phyloP scores from a whole-genome alignment of 2,113 vertebrate species.

The Gopherus flavomarginatus region DNA sequence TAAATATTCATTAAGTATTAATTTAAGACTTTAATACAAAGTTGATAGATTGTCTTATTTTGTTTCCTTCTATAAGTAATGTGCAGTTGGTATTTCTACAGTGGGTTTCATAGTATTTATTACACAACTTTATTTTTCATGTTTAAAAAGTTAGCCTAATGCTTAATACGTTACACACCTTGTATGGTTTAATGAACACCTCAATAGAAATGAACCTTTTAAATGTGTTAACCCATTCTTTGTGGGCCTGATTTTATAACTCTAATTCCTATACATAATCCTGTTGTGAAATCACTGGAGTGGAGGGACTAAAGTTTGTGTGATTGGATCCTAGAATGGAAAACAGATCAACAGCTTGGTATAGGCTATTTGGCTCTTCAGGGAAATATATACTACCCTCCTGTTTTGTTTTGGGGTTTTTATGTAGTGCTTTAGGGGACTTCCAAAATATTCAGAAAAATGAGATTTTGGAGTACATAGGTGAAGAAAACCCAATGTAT shows the following conservation, averaged over 20 bases:
- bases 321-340: background rate
- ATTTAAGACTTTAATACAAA: background rate
- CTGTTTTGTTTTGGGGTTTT: background rate
- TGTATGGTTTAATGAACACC: background rate
- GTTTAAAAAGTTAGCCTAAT: background rate
- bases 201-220: background rate
- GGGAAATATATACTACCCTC: background rate
- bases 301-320: background rate
- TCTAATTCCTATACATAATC: background rate
- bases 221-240: background rate
- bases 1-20: background rate
- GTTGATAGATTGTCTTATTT: background rate
- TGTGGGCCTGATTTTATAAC: background rate
- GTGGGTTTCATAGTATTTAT: background rate
- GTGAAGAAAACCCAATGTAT: fast-evolving
- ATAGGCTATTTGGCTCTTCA: background rate
- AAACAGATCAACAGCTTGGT: background rate
- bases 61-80: background rate
- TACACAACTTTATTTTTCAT: background rate
- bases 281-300: background rate
- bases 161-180: background rate
- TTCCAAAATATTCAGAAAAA: background rate
- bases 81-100: background rate
- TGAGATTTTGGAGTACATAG: fast-evolving
- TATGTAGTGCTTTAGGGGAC: background rate